Conservation (phyloP, 2,113 vertebrate species). For the Centropus unirufus region DNA sequence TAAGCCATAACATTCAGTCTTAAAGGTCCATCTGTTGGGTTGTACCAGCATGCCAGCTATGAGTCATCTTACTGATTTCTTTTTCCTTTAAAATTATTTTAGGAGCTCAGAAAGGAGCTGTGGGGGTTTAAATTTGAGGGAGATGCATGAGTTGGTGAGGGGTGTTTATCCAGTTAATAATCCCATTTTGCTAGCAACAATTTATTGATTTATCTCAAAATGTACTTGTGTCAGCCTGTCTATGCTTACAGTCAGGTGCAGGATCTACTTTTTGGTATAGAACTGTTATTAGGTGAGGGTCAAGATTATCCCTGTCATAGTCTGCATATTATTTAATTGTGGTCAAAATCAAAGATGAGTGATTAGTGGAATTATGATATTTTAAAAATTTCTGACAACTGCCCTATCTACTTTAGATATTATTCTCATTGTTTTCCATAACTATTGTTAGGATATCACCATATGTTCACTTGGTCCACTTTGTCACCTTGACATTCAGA, state of each 20-base stretch:
- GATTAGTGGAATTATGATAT: slow-evolving; percentile 17
- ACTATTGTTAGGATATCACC: slow-evolving; percentile 12
- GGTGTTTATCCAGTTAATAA: neutral
- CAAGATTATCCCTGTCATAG: neutral
- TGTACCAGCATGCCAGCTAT: neutral
- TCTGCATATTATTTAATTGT: slow-evolving; percentile 24
- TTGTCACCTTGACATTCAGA: slow-evolving; percentile 6
- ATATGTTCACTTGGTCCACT: neutral
- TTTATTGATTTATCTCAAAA: neutral
- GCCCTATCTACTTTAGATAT: neutral
- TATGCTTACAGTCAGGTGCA: neutral
- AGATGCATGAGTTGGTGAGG: neutral
- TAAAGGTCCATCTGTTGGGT: neutral
- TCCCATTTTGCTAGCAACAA: neutral
- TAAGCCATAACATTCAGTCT: neutral
- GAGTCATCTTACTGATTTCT: neutral
- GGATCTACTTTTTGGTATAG: neutral
- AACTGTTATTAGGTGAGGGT: neutral
- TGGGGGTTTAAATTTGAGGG: neutral
- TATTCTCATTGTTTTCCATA: slow-evolving; percentile 20
- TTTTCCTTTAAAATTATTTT: neutral
- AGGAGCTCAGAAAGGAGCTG: neutral
- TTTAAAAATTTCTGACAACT: slow-evolving; percentile 32
- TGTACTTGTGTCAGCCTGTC: neutral
- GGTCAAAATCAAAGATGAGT: slow-evolving; percentile 7